Evolutionary conservation across 2,797 vertebrate genomes (phyloP).

Genomic region (Lepus townsendii): DNA sequence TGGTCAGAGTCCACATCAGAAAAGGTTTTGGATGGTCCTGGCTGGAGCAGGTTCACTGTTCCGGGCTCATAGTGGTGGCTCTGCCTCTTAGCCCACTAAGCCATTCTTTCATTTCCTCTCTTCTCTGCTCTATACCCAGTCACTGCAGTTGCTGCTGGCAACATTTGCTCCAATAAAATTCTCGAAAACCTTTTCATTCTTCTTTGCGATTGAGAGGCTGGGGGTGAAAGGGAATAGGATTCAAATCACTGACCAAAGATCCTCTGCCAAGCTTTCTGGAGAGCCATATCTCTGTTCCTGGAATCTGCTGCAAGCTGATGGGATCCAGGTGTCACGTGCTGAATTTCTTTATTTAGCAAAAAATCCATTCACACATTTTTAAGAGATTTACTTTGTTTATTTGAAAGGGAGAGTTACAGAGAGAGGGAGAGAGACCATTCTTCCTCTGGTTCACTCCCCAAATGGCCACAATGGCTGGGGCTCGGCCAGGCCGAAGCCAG

Average conservation of each 20-base stretch:
- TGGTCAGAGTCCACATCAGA: background rate
- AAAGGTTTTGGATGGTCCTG: background rate
- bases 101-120: background rate
- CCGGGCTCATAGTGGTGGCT: rapidly evolving
- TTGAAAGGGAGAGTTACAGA: too few species aligned
- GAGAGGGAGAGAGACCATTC: too few species aligned
- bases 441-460: too few species aligned
- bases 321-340: background rate
- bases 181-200: background rate
- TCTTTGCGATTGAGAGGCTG: background rate
- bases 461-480: too few species aligned
- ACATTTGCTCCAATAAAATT: background rate
- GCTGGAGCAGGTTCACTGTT: rapidly evolving
- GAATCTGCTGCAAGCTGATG: background rate
- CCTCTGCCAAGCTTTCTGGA: background rate
- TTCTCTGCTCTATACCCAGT: background rate
- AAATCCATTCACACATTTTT: too few species aligned
- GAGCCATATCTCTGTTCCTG: background rate
- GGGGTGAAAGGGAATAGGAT: too few species aligned
- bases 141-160: background rate
- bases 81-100: background rate
- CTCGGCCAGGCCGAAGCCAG: too few species aligned
- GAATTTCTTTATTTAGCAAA: background rate
- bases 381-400: too few species aligned
- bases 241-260: background rate